A percentile compares a stretch with the other conserved stretches of the same genome.
These are phyloP conservation scores for Eupithecia exiguata DNA, from an alignment of 2,888 invertebrate species.

Conservation along the genomic window DNA sequence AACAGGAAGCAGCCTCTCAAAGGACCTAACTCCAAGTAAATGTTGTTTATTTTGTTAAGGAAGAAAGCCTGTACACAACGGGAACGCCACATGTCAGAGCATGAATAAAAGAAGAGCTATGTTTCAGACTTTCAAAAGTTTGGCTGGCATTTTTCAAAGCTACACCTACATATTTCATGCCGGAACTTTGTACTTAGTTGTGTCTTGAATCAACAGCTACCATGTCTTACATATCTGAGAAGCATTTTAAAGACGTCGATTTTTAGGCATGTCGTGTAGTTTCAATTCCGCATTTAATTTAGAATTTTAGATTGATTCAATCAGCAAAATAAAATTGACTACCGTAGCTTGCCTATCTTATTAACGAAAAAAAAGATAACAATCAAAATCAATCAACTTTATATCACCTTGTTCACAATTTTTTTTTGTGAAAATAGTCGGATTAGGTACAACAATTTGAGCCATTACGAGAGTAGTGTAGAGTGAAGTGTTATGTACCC, in stretches of 20 bases:
- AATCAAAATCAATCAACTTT: not conserved
- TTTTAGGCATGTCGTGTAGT: not conserved
- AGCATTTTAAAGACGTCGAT: not conserved
- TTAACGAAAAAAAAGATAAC: too few relatives aligned
- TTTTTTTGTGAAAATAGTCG: not conserved
- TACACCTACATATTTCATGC: conserved; percentile 67
- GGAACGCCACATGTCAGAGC: conserved; percentile 80
- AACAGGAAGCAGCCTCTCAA: conserved; percentile 72
- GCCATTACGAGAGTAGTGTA: too few relatives aligned
- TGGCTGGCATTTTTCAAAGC: conserved; percentile 74
- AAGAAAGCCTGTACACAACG: conserved; percentile 80
- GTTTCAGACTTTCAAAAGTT: conserved; percentile 81
- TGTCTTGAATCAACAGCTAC: conserved; percentile 54
- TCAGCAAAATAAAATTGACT: too few relatives aligned
- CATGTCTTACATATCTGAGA: conserved; percentile 16
- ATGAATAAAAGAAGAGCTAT: conserved; percentile 83
- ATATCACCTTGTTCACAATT: not conserved
- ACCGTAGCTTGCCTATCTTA: too few relatives aligned
- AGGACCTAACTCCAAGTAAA: conserved; percentile 80
- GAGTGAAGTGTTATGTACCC: too few relatives aligned
- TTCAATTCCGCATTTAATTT: not conserved
- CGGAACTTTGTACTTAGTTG: conserved; percentile 60
- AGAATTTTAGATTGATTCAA: not conserved
- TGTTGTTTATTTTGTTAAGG: conserved; percentile 82
- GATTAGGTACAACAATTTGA: not conserved